Conservation (phyloP, 2,113 vertebrate species). For the Tor tambroides region DNA sequence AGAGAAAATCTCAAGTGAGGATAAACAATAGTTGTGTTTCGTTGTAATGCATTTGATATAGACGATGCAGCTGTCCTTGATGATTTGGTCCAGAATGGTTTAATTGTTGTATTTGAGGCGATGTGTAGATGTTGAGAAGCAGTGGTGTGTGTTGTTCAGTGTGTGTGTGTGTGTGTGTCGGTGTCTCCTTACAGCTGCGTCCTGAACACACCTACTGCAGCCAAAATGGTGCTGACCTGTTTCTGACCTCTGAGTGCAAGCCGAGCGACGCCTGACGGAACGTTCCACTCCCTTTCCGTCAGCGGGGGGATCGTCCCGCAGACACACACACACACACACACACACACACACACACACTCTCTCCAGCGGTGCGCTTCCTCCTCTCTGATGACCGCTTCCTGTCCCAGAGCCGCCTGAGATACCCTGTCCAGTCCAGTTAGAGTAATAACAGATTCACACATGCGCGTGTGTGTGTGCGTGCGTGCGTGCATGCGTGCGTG, state of each 20-base stretch:
- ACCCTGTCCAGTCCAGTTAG: not conserved
- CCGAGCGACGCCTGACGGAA: conserved; percentile 32
- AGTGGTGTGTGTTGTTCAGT: not conserved
- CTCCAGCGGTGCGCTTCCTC: not conserved
- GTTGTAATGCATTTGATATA: not conserved
- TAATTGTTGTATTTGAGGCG: not conserved
- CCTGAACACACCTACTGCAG: conserved; percentile 50
- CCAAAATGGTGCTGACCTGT: conserved; percentile 62
- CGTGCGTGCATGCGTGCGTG: not conserved
- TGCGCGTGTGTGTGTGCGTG: not conserved
- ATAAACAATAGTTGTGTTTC: not conserved
- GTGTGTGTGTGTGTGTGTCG: not conserved
- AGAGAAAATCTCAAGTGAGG: not conserved
- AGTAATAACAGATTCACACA: not conserved
- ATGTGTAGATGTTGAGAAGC: not conserved
- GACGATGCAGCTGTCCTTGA: not conserved
- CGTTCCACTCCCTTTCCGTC: not conserved
- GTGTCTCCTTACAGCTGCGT: conserved; percentile 63
- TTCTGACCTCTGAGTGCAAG: conserved; percentile 59
- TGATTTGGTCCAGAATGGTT: not conserved
- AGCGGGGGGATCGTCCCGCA: conserved; percentile 11
- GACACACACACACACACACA: not conserved
- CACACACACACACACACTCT: not conserved
- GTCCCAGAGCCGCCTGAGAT: not conserved
- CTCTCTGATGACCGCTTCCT: not conserved